phyloP scores from a whole-genome alignment of 1,140 invertebrate species.

The Papilio helenus region DNA sequence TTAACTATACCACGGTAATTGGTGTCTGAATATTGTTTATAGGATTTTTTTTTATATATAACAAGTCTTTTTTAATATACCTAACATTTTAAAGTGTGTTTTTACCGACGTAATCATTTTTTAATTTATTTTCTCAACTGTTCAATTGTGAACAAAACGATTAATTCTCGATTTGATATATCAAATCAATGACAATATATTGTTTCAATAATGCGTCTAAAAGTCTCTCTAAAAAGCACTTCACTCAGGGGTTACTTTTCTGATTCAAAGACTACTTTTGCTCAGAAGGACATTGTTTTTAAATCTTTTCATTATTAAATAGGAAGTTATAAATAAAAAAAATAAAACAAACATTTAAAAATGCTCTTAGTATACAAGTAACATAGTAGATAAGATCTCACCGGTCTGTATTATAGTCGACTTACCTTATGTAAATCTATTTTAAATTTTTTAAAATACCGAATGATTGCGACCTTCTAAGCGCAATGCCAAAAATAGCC shows the following conservation, averaged over 20 bases:
- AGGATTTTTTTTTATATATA: neutral
- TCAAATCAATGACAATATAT: neutral
- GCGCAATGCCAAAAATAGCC: too few species aligned
- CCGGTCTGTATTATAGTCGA: too few species aligned
- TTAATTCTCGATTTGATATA: neutral
- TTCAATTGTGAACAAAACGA: neutral
- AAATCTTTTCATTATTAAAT: neutral
- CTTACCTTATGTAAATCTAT: too few species aligned
- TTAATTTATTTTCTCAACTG: neutral
- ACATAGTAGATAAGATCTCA: neutral
- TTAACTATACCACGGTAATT: constrained; percentile 13
- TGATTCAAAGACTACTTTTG: neutral
- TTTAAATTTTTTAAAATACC: too few species aligned
- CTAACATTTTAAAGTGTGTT: neutral
- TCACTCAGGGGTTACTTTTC: neutral
- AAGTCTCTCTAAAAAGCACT: neutral
- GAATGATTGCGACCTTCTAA: too few species aligned
- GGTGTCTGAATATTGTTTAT: neutral
- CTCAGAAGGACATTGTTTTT: neutral
- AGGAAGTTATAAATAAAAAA: neutral
- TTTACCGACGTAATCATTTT: too few species aligned
- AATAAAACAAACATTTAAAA: neutral
- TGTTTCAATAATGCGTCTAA: too few species aligned
- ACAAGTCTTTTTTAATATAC: neutral
- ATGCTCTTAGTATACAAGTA: neutral